Base-by-base conservation (phyloP, 2,797 vertebrate species). In the Anguilla marmorata region DNA sequence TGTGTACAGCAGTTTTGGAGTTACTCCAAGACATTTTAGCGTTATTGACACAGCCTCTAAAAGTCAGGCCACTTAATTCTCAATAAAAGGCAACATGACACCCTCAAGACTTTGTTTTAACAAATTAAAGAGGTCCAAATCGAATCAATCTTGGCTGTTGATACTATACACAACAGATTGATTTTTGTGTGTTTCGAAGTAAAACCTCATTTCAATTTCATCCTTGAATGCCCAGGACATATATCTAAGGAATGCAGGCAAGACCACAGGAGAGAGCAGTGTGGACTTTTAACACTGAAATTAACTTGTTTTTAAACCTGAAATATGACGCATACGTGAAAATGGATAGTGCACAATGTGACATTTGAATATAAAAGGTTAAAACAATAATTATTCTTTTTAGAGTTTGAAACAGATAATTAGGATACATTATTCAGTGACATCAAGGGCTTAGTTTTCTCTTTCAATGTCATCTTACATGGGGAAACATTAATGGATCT, bases 121-220 rank as follows among this genome's bases (percentile, higher is more conserved):
- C 33, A 63, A 79, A 87, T 82, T 82, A 82, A 41, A 63, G 76
- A 27, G 41, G 33, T 37, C 56, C 45, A 87, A 45, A 45, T 27
- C 16, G 30, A 27, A 84, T 84, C 79, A 60, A 84, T 84, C 45
- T 30, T 21, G 33, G 80, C 60, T 84, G 45, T 58, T 66, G 80
- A 60, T 33, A 52, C 37, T 21, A 52, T 45, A 50, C 60, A 37
- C 48, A 50, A 58, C 80, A 84, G 87, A 87, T 87, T 87, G 80
- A 63, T 56, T 87, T 87, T 37, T 63, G 30, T 72, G 87, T 87
- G 63, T 54, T 85, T 76, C 66, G 33, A 74, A 88, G 82, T 74
- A 85, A 72, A 76, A 60, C 50, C n/a, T 66, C 19, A 56, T 66
- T 88, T 88, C 66, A 88, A 88, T 88, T 88, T 88, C 87, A 88